Evolutionary conservation across 92 coral and sea anemone species (phyloP).

Genomic region (Epizoanthus ramosus): DNA sequence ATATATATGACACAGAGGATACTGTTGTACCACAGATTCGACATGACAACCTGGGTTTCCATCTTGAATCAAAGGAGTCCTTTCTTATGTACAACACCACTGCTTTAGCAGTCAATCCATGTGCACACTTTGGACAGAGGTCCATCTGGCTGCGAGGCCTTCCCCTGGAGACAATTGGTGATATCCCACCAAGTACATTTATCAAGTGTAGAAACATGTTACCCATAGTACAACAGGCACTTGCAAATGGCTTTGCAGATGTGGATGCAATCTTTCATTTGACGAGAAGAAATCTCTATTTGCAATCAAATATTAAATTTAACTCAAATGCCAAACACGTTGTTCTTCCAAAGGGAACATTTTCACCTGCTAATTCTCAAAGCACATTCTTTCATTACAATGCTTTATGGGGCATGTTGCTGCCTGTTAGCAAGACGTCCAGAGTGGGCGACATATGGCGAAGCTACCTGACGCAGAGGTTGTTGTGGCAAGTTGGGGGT

Average conservation of each 20-base stretch:
- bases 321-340: neutral
- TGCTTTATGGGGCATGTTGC: constrained; percentile 37
- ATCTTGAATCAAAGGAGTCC: constrained; percentile 7
- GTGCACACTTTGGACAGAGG: constrained; percentile 27
- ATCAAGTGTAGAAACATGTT: neutral
- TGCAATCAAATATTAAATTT: neutral
- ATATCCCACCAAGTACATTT: neutral
- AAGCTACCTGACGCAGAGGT: constrained; percentile 28
- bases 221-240: constrained; percentile 29
- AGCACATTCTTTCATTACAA: constrained; percentile 33
- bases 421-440: constrained; percentile 19
- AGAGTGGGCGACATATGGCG: constrained; percentile 38
- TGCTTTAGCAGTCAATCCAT: constrained; percentile 23
- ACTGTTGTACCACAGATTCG: neutral
- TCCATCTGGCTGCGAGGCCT: constrained; percentile 23
- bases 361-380: constrained; percentile 18
- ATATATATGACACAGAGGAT: constrained; percentile 29
- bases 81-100: constrained; percentile 5
- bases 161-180: constrained; percentile 23
- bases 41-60: constrained; percentile 14
- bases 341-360: constrained; percentile 31
- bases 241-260: constrained; percentile 18
- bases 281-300: constrained; percentile 11
- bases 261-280: constrained; percentile 13
- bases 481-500: constrained; percentile 28